A percentile compares a stretch with the other conserved stretches of the same genome.
Evolutionary conservation across 2,888 invertebrate species (phyloP).

Genomic region (Heliconius sara): DNA sequence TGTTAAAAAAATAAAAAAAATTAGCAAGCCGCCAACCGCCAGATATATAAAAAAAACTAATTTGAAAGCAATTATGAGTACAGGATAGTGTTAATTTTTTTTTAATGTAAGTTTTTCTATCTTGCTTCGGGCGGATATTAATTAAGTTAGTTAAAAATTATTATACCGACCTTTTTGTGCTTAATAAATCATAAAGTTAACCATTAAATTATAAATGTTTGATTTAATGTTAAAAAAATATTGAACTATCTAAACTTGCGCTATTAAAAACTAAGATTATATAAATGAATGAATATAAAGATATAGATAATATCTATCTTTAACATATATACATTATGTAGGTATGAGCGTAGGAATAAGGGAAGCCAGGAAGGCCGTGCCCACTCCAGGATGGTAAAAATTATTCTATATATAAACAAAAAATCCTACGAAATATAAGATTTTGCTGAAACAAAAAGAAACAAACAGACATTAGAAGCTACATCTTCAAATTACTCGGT

Average conservation of each 20-base stretch:
- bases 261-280: not conserved
- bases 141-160: not conserved
- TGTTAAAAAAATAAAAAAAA: too few relatives aligned
- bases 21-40: not conserved
- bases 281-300: not conserved
- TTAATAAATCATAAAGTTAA: not conserved
- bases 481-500: conserved; percentile 31
- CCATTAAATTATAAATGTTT: not conserved
- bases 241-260: not conserved
- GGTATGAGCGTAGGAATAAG: too few relatives aligned
- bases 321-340: too few relatives aligned
- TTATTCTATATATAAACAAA: too few relatives aligned
- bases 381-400: too few relatives aligned
- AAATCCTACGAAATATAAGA: not conserved
- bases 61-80: not conserved
- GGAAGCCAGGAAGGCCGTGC: too few relatives aligned
- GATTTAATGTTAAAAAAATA: not conserved
- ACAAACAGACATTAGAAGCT: conserved; percentile 13
- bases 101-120: not conserved
- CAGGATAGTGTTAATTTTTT: not conserved
- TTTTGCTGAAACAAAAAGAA: not conserved
- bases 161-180: not conserved
- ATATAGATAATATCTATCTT: too few relatives aligned
- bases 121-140: not conserved
- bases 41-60: not conserved